phyloP scores from a whole-genome alignment of 2,797 vertebrate species.

The Poecile montanus region DNA sequence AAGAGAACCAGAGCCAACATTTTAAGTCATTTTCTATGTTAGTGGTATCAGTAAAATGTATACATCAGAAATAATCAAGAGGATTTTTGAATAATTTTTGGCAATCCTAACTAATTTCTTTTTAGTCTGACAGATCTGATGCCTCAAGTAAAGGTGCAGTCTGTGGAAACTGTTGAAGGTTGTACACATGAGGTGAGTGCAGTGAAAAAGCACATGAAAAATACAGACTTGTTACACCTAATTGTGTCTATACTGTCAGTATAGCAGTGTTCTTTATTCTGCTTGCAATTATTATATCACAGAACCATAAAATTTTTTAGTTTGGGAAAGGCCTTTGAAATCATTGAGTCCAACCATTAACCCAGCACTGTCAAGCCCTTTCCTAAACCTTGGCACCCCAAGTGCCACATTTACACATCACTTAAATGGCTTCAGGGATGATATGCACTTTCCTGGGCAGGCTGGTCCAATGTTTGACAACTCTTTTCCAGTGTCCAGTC shows the following conservation, averaged over 20 bases:
- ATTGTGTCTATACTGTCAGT: not conserved
- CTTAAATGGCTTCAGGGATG: not conserved
- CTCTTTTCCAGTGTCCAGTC: not conserved
- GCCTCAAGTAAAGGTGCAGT: conserved; percentile 93
- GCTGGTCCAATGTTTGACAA: not conserved
- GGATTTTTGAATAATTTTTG: not conserved
- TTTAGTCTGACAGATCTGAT: conserved; percentile 91
- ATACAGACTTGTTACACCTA: not conserved
- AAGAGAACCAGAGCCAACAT: not conserved
- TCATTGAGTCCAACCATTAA: rapidly evolving
- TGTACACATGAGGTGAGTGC: conserved; percentile 92
- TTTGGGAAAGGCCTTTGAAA: not conserved
- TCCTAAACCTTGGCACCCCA: not conserved
- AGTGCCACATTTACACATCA: rapidly evolving
- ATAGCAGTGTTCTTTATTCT: not conserved
- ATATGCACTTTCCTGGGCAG: not conserved
- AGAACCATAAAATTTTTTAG: not conserved
- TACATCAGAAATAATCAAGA: rapidly evolving
- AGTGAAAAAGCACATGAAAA: not conserved
- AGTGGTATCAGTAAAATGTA: not conserved
- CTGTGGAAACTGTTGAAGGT: conserved; percentile 93
- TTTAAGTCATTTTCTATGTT: not conserved
- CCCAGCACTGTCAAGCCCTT: not conserved
- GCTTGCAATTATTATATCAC: not conserved
- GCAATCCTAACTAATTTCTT: not conserved